These are phyloP conservation scores for Enhydra lutris DNA, from an alignment of 2,113 vertebrate species.

Conservation along the genomic window DNA sequence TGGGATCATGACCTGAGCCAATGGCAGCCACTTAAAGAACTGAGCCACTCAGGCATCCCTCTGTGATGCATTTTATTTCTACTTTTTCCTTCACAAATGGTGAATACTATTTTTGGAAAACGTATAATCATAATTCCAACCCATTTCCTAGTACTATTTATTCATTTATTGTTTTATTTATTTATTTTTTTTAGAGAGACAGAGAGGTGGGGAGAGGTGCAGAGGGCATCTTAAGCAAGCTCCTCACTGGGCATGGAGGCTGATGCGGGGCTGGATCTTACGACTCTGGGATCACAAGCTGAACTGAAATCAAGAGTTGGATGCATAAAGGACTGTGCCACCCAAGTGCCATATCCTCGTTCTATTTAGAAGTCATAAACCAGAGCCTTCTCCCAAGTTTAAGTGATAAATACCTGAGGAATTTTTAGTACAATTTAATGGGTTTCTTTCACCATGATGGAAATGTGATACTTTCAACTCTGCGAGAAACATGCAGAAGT, in stretches of 20 bases:
- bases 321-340: background rate
- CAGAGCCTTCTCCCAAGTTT: background rate
- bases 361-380: background rate
- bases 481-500: background rate
- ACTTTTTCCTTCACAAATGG: background rate
- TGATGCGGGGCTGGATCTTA: background rate
- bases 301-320: background rate
- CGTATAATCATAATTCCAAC: background rate
- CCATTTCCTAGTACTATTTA: background rate
- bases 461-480: background rate
- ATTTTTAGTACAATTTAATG: constrained; percentile 7
- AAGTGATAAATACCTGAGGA: background rate
- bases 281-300: background rate
- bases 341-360: background rate
- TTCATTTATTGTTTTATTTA: background rate
- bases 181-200: background rate
- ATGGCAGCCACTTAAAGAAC: too few species aligned
- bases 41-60: background rate
- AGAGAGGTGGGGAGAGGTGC: background rate
- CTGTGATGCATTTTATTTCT: background rate
- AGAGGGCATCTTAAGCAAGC: background rate
- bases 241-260: background rate
- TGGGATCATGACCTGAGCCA: too few species aligned
- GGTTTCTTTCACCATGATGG: background rate
- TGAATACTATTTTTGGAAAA: constrained; percentile 24